These are phyloP conservation scores for Trachops cirrhosus DNA, from an alignment of 2,797 vertebrate genomes.

Conservation along the genomic window DNA sequence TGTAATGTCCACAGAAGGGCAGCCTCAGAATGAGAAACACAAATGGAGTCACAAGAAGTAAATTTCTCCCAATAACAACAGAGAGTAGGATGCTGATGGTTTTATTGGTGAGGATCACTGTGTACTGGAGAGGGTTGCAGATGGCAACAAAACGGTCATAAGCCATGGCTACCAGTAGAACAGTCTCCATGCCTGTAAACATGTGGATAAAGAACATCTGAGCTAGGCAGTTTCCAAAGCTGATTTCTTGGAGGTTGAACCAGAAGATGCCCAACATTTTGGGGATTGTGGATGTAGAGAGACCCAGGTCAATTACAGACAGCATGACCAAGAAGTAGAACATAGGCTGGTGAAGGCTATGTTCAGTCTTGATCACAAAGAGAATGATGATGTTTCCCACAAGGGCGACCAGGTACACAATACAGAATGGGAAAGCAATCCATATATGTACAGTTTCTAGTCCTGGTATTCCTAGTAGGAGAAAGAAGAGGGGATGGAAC, in stretches of 20 bases:
- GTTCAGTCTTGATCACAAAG: slow-evolving; percentile 59
- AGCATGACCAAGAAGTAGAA: slow-evolving; percentile 64
- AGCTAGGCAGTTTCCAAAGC: slow-evolving; percentile 74
- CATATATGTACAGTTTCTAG: slow-evolving; percentile 36
- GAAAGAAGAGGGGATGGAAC: slow-evolving; percentile 34
- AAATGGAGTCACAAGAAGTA: slow-evolving; percentile 62
- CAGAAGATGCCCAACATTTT: slow-evolving; percentile 79
- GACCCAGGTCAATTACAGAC: slow-evolving; percentile 76
- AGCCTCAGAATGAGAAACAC: slow-evolving; percentile 64
- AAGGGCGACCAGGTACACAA: slow-evolving; percentile 52
- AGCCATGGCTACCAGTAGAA: slow-evolving; percentile 84
- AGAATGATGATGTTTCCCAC: slow-evolving; percentile 54
- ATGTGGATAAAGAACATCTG: slow-evolving; percentile 81
- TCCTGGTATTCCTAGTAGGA: slow-evolving; percentile 55
- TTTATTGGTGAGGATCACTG: slow-evolving; percentile 81
- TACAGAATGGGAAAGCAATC: slow-evolving; percentile 63
- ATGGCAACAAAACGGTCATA: slow-evolving; percentile 88
- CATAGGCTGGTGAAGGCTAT: slow-evolving; percentile 63
- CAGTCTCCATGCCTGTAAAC: slow-evolving; percentile 80
- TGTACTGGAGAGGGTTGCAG: slow-evolving; percentile 85
- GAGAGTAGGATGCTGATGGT: slow-evolving; percentile 28
- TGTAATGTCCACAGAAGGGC: slow-evolving; percentile 56
- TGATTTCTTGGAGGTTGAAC: slow-evolving; percentile 53
- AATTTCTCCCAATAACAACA: slow-evolving; percentile 55
- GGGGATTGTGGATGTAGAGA: slow-evolving; percentile 80